phyloP scores from a whole-genome alignment of 2,888 invertebrate species.

The Gortyna flavago region DNA sequence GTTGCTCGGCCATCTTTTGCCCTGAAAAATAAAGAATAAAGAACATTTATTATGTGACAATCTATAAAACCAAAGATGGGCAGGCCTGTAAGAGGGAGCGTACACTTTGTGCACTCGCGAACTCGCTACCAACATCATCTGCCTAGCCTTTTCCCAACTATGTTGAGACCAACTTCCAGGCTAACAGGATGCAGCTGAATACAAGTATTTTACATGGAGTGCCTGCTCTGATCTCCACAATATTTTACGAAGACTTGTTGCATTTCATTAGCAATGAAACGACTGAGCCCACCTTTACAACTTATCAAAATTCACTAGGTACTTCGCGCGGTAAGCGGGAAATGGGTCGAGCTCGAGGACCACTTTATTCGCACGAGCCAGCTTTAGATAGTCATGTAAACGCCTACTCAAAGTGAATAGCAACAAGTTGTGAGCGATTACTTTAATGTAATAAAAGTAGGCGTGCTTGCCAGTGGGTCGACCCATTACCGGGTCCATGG shows the following conservation, averaged over 20 bases:
- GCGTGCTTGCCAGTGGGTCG: too few relatives aligned
- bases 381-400: not conserved
- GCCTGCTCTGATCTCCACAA: not conserved
- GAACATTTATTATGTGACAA: not conserved
- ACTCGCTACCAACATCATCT: not conserved
- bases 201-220: not conserved
- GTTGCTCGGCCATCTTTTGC: conserved; percentile 76
- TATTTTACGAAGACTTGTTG: not conserved
- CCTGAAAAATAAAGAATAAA: conserved; percentile 68
- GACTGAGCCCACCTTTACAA: not conserved
- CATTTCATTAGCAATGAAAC: not conserved
- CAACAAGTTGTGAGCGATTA: conserved; percentile 6
- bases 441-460: not conserved
- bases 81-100: not conserved
- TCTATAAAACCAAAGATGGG: not conserved
- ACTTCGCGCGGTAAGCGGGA: not conserved
- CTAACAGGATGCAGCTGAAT: not conserved
- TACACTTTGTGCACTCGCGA: too few relatives aligned
- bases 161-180: not conserved
- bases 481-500: too few relatives aligned
- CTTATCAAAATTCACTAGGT: not conserved
- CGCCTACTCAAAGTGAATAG: conserved; percentile 25
- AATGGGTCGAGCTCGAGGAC: not conserved
- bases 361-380: too few relatives aligned
- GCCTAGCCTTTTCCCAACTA: not conserved